Base-by-base conservation (phyloP, 2,888 invertebrate genomes). In the Dryococelus australis region DNA sequence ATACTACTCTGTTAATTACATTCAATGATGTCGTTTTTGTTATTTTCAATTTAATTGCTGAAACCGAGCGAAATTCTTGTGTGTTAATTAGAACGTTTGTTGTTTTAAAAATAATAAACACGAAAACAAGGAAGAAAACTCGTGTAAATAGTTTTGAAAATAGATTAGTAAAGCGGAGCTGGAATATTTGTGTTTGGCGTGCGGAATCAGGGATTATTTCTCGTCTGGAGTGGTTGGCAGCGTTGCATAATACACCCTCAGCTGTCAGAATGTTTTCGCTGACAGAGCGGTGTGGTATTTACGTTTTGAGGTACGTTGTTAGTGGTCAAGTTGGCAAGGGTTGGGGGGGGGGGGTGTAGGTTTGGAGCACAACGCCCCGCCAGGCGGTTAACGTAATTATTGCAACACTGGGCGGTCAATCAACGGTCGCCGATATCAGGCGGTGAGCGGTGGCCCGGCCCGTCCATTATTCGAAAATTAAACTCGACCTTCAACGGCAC, bases 401-500 rank as follows among this genome's bases (percentile, higher is more conserved):
- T 65, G n/a, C 20, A 65, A n/a, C 65, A 65, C 65, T n/a, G 24
- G 65, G 65, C 65, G 65, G 20, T 24, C 65, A 65, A 65, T n/a
- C 65, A 65, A 65, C 16, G 65, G 65, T n/a, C 65, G 24, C 65
- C n/a, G 65, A 65, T 65, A 65, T 65, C 65, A 65, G 65, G 65
- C 6, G 20, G 65, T 65, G n/a, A 65, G 65, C 65, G 65, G 65
- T 65, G 12, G 65, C 24, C n/a, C 24, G 65, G 65, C n/a, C 65
- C 0, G 65, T 65, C 65, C 65, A n/a, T 65, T 65, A 65, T 65
- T 65, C 65, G 24, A 65, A 65, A 65, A 65, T 65, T 65, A 65
- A 65, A 65, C 65, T 65, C 65, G 13, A 8, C 8, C 51, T 0
- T 20, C 51, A 51, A 5, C 35, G 47, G 47, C 47, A 0, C n/a